Evolutionary conservation across 2,888 invertebrate species (phyloP).

Genomic region (Dryococelus australis): DNA sequence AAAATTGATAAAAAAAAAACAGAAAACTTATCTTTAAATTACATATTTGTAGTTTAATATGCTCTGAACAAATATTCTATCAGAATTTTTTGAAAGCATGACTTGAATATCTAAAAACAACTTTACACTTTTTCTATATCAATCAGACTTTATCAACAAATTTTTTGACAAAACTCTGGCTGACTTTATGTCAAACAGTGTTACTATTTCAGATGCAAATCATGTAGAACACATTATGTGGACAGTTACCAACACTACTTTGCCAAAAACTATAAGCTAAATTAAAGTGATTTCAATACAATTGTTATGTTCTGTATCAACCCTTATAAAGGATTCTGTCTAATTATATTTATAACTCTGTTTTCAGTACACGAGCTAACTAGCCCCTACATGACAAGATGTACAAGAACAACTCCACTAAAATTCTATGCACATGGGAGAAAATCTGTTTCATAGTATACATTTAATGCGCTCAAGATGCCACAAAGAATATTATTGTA

Average conservation of each 20-base stretch:
- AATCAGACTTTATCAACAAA: not conserved
- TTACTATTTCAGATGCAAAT: not conserved
- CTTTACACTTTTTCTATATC: not conserved
- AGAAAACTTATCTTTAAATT: not conserved
- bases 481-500: not conserved
- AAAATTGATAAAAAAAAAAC: not conserved
- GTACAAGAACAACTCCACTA: not conserved
- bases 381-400: conserved; percentile 7
- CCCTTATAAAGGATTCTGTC: not conserved
- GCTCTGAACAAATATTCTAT: not conserved
- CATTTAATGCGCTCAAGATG: not conserved
- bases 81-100: not conserved
- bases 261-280: not conserved
- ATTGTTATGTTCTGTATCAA: not conserved
- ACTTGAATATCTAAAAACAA: not conserved
- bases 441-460: not conserved
- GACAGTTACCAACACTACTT: not conserved
- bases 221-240: not conserved
- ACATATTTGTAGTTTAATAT: not conserved
- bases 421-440: not conserved
- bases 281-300: not conserved
- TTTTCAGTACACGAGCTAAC: not conserved
- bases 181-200: not conserved
- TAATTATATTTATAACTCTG: not conserved
- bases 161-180: not conserved